These are phyloP conservation scores for Anolis apletophallus DNA, from an alignment of 2,797 vertebrate species.

Conservation along the genomic window DNA sequence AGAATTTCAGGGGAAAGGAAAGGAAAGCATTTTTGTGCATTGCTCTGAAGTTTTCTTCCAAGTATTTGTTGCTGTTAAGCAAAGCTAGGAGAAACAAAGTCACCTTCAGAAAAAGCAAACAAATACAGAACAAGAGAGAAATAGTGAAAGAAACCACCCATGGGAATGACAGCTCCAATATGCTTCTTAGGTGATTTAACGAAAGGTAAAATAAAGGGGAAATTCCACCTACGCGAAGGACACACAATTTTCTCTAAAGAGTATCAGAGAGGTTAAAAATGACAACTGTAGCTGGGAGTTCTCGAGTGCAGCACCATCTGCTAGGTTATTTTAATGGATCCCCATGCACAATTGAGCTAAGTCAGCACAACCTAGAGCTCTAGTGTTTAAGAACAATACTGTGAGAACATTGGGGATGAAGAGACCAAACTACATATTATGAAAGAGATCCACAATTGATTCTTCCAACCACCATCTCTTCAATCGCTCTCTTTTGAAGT, in stretches of 20 bases:
- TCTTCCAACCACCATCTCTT: background rate
- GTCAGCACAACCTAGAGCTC: slow-evolving; percentile 15
- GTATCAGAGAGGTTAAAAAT: slow-evolving; percentile 37
- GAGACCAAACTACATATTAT: background rate
- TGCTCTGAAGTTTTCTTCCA: slow-evolving; percentile 4
- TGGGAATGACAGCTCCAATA: slow-evolving; percentile 15
- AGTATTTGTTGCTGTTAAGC: background rate
- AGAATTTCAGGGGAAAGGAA: background rate
- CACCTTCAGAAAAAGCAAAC: slow-evolving; percentile 21
- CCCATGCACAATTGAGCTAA: slow-evolving; percentile 33
- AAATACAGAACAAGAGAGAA: too few relatives aligned
- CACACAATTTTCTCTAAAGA: slow-evolving; percentile 5
- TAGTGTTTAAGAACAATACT: slow-evolving; percentile 23
- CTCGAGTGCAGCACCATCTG: slow-evolving; percentile 21
- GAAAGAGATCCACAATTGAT: background rate
- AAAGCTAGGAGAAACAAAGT: slow-evolving; percentile 5
- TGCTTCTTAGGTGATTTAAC: slow-evolving; percentile 39
- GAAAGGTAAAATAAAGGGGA: background rate
- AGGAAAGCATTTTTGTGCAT: background rate
- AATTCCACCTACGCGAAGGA: slow-evolving; percentile 23
- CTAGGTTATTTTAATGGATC: slow-evolving; percentile 16
- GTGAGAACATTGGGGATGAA: background rate
- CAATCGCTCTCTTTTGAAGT: background rate
- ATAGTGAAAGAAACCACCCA: slow-evolving; percentile 33
- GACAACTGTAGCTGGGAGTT: slow-evolving; percentile 28